Evolutionary conservation across 2,113 vertebrate genomes (phyloP), one percentile per base, ranked within the genome.

Genomic region (Urocolius indicus): DNA sequence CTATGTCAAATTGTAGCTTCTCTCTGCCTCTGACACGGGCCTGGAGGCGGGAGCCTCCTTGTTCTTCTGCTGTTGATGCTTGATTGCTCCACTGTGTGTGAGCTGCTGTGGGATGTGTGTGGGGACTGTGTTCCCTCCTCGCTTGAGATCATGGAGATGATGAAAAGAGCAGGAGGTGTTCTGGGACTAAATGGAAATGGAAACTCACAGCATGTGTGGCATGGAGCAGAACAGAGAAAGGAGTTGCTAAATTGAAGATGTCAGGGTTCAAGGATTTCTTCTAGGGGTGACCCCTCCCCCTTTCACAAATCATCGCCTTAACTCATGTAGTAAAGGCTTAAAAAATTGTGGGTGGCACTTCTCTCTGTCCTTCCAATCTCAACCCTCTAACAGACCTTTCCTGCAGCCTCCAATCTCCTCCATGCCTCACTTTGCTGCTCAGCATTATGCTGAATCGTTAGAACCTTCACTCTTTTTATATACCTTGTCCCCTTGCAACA

Each of bases 91-190:
- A 36, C 48, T 17, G 80, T 4, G 76, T n/a, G 54, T n/a, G 84
- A 90, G 85, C 49, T 82, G 17, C 78, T 45, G 93, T 38, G 21
- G 94, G 88, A 72, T 9, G 46, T 65, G 67, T 48, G 82, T 2
- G 17, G 36, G 68, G 88, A 92, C 41, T 0, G 24, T 3, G 6
- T 83, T 90, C 75, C 52, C 62, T 68, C 34, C 57, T 89, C 0
- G 0, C 45, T 6, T 11, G 54, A 92, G 58, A 36, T 52, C 4
- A 1, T 30, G 65, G 68, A 34, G 69, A 36, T 34, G 62, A 68
- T 73, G 29, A 92, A 92, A 95, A 55, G 80, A 89, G 65, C 89
- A 34, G 82, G 78, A 73, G 76, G 36, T 71, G 55, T 19, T 71
- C 43, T 81, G 66, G 87, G 24, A 9, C 52, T 23, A 23, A 26